A percentile compares a stretch with the other conserved stretches of the same genome.
These are phyloP conservation scores for Dasysyrphus tricinctus DNA, from an alignment of 2,888 invertebrate genomes.

Conservation along the genomic window DNA sequence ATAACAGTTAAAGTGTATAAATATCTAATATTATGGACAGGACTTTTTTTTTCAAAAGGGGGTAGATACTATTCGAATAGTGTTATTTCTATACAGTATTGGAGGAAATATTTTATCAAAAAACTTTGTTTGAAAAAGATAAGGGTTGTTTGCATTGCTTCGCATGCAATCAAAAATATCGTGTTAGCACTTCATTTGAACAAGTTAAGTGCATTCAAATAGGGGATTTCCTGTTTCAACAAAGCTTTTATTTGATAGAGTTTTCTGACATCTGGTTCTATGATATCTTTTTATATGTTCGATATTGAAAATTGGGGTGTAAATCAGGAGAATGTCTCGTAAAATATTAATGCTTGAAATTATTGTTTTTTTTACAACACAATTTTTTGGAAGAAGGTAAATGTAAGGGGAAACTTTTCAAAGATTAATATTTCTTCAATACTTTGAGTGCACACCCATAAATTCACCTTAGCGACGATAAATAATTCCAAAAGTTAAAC, in stretches of 20 bases:
- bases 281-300: not conserved
- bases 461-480: too few relatives aligned
- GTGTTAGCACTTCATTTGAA: conserved; percentile 47
- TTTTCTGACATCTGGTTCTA: conserved; percentile 6
- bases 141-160: not conserved
- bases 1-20: not conserved
- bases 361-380: too few relatives aligned
- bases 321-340: too few relatives aligned
- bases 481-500: too few relatives aligned
- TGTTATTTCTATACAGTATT: not conserved
- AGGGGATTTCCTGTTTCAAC: not conserved
- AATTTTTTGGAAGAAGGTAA: too few relatives aligned
- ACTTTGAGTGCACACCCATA: too few relatives aligned
- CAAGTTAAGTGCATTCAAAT: conserved; percentile 43
- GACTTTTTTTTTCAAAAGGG: not conserved
- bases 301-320: not conserved
- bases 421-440: too few relatives aligned
- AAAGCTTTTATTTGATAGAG: not conserved
- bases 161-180: conserved; percentile 25
- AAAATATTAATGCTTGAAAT: too few relatives aligned
- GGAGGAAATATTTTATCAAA: not conserved
- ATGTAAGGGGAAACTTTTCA: too few relatives aligned
- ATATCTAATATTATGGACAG: not conserved
- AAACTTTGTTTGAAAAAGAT: not conserved
- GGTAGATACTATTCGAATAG: not conserved